A percentile compares a stretch with the other conserved stretches of the same genome.
Evolutionary conservation across 2,888 invertebrate genomes (phyloP).

Genomic region (Notodonta ziczac): DNA sequence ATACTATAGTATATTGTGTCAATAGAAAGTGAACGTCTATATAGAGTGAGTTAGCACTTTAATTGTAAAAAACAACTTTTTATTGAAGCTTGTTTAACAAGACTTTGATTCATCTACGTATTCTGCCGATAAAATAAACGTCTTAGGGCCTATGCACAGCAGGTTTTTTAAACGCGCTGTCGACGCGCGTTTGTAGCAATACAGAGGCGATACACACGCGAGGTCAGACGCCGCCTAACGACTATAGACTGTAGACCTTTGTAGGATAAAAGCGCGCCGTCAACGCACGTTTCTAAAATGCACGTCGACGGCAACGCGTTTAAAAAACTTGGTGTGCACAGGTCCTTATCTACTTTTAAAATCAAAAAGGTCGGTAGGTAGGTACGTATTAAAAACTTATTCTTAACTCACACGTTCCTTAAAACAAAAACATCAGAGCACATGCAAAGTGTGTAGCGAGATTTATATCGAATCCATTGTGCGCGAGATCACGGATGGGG

Average conservation of each 20-base stretch:
- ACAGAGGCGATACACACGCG: too few relatives aligned
- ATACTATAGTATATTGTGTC: background rate
- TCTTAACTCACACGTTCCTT: background rate
- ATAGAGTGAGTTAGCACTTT: background rate
- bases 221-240: too few relatives aligned
- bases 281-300: too few relatives aligned
- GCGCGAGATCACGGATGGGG: conserved; percentile 18
- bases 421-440: conserved; percentile 1
- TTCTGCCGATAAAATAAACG: too few relatives aligned
- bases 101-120: background rate
- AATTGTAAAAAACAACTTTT: background rate
- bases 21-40: conserved; percentile 2
- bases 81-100: background rate
- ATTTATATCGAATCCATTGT: conserved; percentile 22
- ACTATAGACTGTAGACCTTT: too few relatives aligned
- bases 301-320: too few relatives aligned
- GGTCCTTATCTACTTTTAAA: too few relatives aligned
- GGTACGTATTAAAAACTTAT: background rate
- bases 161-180: too few relatives aligned
- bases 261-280: too few relatives aligned
- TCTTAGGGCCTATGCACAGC: too few relatives aligned
- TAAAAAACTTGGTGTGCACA: too few relatives aligned
- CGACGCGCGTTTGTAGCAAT: too few relatives aligned
- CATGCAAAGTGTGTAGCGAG: conserved; percentile 10
- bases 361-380: background rate